Evolutionary conservation across 2,888 invertebrate genomes (phyloP).

Genomic region (Cheilosia grossa): DNA sequence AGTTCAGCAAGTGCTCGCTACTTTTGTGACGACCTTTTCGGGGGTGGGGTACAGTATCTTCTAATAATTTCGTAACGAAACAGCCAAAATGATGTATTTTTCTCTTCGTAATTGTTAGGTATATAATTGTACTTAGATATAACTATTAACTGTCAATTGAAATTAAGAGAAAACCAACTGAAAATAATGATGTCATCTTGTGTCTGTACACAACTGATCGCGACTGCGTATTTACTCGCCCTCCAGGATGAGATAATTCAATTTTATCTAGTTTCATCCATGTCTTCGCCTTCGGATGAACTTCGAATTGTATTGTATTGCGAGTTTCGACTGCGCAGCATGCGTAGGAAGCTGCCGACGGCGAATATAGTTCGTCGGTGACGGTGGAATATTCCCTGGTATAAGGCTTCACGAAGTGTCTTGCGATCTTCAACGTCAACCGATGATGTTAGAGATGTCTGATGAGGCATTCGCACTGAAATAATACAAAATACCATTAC

Average conservation of each 20-base stretch:
- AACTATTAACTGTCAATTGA: slow-evolving; percentile 8
- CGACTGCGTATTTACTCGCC: background rate
- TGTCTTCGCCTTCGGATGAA: slow-evolving; percentile 83
- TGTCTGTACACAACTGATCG: slow-evolving; percentile 15
- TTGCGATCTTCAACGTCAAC: slow-evolving; percentile 88
- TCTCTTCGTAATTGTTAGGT: slow-evolving; percentile 3
- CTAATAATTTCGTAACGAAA: slow-evolving; percentile 41
- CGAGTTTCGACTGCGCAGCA: slow-evolving; percentile 89
- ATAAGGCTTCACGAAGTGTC: slow-evolving; percentile 88
- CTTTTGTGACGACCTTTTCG: slow-evolving; percentile 16
- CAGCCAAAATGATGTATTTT: slow-evolving; percentile 53
- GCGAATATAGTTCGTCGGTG: slow-evolving; percentile 90
- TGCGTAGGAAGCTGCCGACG: slow-evolving; percentile 89
- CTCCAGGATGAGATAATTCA: slow-evolving; percentile 29
- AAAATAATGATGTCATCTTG: slow-evolving; percentile 19
- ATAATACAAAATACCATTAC: background rate
- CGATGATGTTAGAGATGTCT: slow-evolving; percentile 86
- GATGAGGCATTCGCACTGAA: slow-evolving; percentile 85
- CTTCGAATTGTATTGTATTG: slow-evolving; percentile 90
- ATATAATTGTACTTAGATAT: slow-evolving; percentile 7
- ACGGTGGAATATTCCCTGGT: slow-evolving; percentile 91
- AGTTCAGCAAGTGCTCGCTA: slow-evolving; percentile 38
- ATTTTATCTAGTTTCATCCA: slow-evolving; percentile 83
- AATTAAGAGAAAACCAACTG: background rate
- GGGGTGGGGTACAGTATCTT: slow-evolving; percentile 1